A percentile compares a stretch with the other conserved stretches of the same genome.
Conservation (phyloP, 2,888 invertebrate genomes). For the Pyrocoelia pectoralis region DNA sequence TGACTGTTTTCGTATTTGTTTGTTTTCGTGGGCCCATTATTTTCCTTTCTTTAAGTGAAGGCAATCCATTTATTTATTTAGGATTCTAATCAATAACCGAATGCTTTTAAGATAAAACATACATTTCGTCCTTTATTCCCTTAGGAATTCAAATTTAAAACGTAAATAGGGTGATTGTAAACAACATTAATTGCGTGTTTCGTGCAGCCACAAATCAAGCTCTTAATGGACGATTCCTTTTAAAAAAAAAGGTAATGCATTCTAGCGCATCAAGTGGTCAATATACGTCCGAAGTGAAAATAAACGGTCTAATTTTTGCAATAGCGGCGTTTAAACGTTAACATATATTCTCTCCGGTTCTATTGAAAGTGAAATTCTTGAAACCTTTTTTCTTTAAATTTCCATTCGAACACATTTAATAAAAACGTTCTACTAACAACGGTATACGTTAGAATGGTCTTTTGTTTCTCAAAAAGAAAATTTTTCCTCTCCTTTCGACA, state of each 20-base stretch:
- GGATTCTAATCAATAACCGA: slow-evolving; percentile 41
- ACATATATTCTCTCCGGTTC: not conserved
- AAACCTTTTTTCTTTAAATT: not conserved
- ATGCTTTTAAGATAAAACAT: slow-evolving; percentile 39
- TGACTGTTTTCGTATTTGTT: slow-evolving; percentile 32
- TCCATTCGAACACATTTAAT: slow-evolving; percentile 2
- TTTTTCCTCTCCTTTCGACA: not conserved
- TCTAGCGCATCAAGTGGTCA: slow-evolving; percentile 27
- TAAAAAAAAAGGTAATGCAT: slow-evolving; percentile 26
- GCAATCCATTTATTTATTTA: slow-evolving; percentile 42
- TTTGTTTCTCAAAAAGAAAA: too few relatives aligned
- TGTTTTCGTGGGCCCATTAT: slow-evolving; percentile 28
- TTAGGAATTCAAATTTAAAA: slow-evolving; percentile 42
- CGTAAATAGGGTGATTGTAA: slow-evolving; percentile 48
- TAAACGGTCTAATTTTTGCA: slow-evolving; percentile 13
- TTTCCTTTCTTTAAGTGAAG: slow-evolving; percentile 35
- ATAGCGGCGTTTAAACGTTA: not conserved
- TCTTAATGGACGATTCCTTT: slow-evolving; percentile 38
- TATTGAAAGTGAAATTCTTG: not conserved
- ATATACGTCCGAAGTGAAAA: slow-evolving; percentile 8
- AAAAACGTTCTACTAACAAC: not conserved
- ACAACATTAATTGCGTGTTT: slow-evolving; percentile 51
- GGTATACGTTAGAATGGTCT: too few relatives aligned
- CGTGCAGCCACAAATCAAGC: slow-evolving; percentile 48
- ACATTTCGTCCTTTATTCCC: slow-evolving; percentile 31